Evolutionary conservation across 2,113 vertebrate species (phyloP), one percentile per base, ranked within the genome.

Genomic region (Redunca redunca): DNA sequence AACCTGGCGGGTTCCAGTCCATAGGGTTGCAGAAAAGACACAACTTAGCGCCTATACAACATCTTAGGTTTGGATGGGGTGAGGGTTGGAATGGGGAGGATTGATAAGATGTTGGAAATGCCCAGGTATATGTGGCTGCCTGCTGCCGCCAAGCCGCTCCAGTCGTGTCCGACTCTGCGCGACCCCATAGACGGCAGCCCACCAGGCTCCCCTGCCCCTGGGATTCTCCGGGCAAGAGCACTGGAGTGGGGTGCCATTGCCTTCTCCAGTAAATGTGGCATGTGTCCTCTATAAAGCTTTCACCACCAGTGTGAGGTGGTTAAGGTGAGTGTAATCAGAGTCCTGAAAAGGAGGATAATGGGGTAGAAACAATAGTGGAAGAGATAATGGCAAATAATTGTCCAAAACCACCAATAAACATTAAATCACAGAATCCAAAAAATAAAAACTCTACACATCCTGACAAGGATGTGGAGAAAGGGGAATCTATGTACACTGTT

Each of bases 151-250:
- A 30, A 30, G 28, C 30, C 6, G 6, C 58, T 62, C 28, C 28
- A 62, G 28, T 30, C 28, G 0, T 30, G 6, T 60, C 13, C 2
- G 2, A 60, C 58, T 60, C 58, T 60, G 58, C 13, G 0, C 0
- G 26, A 28, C 26, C 58, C 25, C 58, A 60, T 28, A 28, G 58
- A 28, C 1, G 0, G 58, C 58, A 28, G 58, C 58, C 0, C 58
- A 14, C 58, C 26, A 28, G 58, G 5, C 58, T 60, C 25, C 58
- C 58, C 26, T 0, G 11, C 28, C 58, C 26, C 1, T 1, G 11
- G 5, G 26, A 60, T 60, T 28, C 58, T 60, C 58, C 58, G 6
- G 26, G 26, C 58, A 13, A 60, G 58, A 13, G 13, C 4, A 28
- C 57, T 58, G 25, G 23, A 26, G 23, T 58, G 55, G 55, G 60